Evolutionary conservation across 2,113 vertebrate species (phyloP), one percentile per base, ranked within the genome.

Genomic region (Seriola dumerili): DNA sequence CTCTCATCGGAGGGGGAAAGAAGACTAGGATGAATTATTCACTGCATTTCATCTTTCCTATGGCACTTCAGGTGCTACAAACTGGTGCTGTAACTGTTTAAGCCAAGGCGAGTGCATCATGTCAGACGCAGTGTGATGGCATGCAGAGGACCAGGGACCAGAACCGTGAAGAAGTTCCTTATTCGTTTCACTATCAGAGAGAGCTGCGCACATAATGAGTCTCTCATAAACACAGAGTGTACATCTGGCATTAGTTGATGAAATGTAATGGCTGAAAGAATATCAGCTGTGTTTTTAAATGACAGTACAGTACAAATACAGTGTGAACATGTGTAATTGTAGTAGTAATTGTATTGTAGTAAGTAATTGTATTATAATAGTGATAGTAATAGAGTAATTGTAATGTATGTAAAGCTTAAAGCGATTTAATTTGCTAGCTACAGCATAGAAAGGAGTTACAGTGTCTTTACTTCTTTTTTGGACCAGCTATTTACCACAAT

Each of bases 1-100:
- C 44, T 68, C 59, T 76, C 55, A 55, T 54, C n/a, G 2, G 23
- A 29, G 11, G 9, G 54, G 48, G 46, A 59, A 13, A 38, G 79
- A 62, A 77, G 83, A 58, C 73, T 16, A 1, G 44, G 58, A 78
- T 84, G 23, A 89, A 92, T 91, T 77, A 90, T 90, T 88, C 62
- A 50, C 70, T 19, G n/a, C 46, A 65, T 86, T 90, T 84, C 61
- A 89, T 85, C 69, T 81, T 75, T 76, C 83, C 55, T 70, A 16
- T 74, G 65, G 75, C 71, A 76, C 59, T 72, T 84, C 48, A 72
- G 67, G 69, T 32, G 63, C 77, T 71, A 90, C 79, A 89, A 84
- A 86, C 72, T 74, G 29, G 29, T 29, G 36, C 67, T 80, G 61
- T 76, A 80, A 82, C 75, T 81, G 72, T 78, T 78, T 64, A 83